Base-by-base conservation (phyloP, 2,113 vertebrate genomes). In the Tachysurus vachellii region DNA sequence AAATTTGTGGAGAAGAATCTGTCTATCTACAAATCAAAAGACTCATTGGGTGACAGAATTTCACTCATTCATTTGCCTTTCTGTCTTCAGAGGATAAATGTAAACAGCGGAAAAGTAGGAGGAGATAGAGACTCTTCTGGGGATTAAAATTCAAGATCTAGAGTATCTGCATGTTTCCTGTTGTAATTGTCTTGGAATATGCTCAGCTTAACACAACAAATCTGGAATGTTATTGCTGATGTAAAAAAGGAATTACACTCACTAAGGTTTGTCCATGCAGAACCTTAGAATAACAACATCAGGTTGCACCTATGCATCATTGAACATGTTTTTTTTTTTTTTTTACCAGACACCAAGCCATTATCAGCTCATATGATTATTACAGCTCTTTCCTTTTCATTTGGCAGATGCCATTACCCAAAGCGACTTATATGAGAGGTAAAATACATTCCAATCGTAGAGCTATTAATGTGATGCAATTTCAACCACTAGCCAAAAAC, bases 141-240 rank as follows among this genome's bases (percentile, higher is more conserved):
- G 89, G 88, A 91, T 92, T 91, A 91, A 84, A 81, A 62, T 80
- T 59, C 26, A 89, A 77, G 87, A 87, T 89, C 47, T 84, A 5
- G 42, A 17, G 77, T 86, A 90, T 91, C 80, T 91, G 70, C 84
- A 88, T 80, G 86, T 89, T 87, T 89, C 28, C 11, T 64, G n/a
- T 80, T 42, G 80, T 88, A 90, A 90, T 84, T 88, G 85, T 87
- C 82, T 68, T 83, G 84, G 88, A 91, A 91, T 89, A 89, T 88
- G 83, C 76, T 89, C 31, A 28, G 77, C 82, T 80, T 83, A 85
- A 81, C 81, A 85, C 88, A 86, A 56, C 71, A 84, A 89, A 87
- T 86, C 82, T 89, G 66, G 81, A 79, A 90, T 90, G 59, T 88
- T 84, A 86, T 90, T 90, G 71, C 80, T 83, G 83, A 75, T 85